Conservation (phyloP, 2,888 invertebrate species). For the Ganaspis brasiliensis region DNA sequence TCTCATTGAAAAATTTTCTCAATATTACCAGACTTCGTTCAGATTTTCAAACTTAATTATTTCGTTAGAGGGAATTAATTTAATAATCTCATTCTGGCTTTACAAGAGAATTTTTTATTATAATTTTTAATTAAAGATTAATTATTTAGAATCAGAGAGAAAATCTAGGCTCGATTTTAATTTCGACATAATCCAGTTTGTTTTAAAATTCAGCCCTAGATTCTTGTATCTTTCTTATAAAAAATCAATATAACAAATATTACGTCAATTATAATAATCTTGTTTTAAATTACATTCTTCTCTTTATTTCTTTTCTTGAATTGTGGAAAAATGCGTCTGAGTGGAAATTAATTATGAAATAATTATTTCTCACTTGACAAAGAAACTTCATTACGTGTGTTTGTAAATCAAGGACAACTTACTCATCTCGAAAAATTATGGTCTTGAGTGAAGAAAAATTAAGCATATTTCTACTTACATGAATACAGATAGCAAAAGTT, state of each 20-base stretch:
- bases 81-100: neutral
- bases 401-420: neutral
- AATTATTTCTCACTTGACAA: too few species aligned
- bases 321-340: too few species aligned
- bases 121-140: neutral
- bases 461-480: constrained; percentile 28
- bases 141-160: neutral
- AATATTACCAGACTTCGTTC: neutral
- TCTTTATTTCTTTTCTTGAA: too few species aligned
- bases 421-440: neutral
- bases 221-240: too few species aligned
- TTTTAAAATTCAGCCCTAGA: too few species aligned
- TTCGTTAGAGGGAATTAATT: neutral
- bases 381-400: too few species aligned
- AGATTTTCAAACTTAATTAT: constrained; percentile 12
- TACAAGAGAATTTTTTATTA: neutral
- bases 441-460: neutral
- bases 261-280: too few species aligned
- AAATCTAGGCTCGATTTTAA: too few species aligned
- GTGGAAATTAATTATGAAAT: too few species aligned
- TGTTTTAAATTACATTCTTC: too few species aligned
- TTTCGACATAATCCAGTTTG: too few species aligned
- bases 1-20: neutral
- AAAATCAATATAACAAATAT: too few species aligned
- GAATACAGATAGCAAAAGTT: constrained; percentile 40